Percentiles rank a stretch among this genome's conserved stretches.
Conservation (phyloP, 53 echinoderm and acorn worm genomes). For the Apostichopus leukothele region DNA sequence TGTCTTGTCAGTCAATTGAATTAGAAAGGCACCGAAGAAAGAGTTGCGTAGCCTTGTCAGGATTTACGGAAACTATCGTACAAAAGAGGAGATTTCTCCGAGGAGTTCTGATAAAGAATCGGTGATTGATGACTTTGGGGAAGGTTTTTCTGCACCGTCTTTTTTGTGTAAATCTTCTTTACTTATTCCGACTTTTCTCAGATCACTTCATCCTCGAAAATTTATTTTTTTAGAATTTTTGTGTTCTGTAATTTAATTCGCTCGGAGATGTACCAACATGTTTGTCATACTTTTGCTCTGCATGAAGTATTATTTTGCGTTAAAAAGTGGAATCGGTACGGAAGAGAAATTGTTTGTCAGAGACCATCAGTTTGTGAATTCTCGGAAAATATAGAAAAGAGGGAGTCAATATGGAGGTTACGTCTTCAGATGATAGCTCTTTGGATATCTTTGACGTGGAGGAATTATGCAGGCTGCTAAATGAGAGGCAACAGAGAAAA, state of each 20-base stretch:
- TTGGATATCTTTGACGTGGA: slow-evolving; percentile 35
- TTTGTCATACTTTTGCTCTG: neutral
- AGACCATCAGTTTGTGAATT: neutral
- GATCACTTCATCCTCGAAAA: no score
- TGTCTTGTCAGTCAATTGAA: neutral
- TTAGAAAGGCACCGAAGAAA: neutral
- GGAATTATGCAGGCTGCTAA: slow-evolving; percentile 24
- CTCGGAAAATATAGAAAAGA: neutral
- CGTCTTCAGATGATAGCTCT: slow-evolving; percentile 24
- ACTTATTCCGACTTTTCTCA: no score
- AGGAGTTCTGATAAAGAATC: neutral
- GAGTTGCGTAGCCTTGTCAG: neutral
- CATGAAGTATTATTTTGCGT: no score
- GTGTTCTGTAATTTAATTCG: neutral
- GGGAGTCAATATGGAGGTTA: neutral
- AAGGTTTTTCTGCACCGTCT: neutral
- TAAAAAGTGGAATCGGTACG: no score
- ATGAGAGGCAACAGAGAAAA: slow-evolving; percentile 13
- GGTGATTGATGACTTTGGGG: neutral
- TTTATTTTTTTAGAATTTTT: no score
- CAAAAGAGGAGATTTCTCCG: neutral
- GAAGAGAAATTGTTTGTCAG: neutral
- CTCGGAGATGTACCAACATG: neutral
- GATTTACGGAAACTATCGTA: no score
- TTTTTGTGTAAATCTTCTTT: neutral